Conservation (phyloP, 2,113 vertebrate genomes). For the Aegithalos caudatus region DNA sequence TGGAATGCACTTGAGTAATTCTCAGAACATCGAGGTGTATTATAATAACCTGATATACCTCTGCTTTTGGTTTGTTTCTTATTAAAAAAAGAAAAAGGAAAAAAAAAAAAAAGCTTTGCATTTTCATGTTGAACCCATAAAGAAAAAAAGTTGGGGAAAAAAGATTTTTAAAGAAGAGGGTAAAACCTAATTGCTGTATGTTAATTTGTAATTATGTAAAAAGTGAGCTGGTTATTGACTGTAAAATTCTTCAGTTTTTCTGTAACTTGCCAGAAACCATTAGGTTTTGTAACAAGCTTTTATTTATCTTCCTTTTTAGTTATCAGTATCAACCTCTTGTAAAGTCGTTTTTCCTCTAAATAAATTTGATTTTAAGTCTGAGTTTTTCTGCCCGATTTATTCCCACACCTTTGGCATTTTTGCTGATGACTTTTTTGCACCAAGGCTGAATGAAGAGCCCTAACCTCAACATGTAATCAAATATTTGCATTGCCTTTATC, state of each 20-base stretch:
- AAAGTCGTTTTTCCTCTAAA: conserved; percentile 82
- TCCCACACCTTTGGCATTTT: background rate
- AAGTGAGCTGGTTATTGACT: conserved; percentile 78
- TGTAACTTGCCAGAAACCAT: conserved; percentile 74
- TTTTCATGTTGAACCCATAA: conserved; percentile 66
- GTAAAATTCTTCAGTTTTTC: conserved; percentile 82
- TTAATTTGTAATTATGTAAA: conserved; percentile 95
- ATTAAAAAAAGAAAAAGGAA: background rate
- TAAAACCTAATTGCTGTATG: conserved; percentile 76
- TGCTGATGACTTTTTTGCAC: background rate
- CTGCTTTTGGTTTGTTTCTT: conserved; percentile 65
- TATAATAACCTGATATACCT: conserved; percentile 70
- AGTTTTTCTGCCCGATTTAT: background rate
- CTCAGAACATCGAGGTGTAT: conserved; percentile 65
- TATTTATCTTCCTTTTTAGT: conserved; percentile 91
- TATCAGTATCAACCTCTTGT: conserved; percentile 74
- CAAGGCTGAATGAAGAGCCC: background rate
- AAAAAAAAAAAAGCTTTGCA: conserved; percentile 2
- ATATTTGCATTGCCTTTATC: background rate
- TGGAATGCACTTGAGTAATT: conserved; percentile 78
- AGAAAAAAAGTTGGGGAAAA: conserved; percentile 26
- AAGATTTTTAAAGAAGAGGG: conserved; percentile 48
- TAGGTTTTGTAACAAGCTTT: conserved; percentile 79
- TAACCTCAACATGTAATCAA: background rate
- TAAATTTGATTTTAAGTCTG: conserved; percentile 77